Percentiles rank a stretch among this genome's conserved stretches.
These are phyloP conservation scores for Scaptodrosophila latifasciaeformis DNA, from an alignment of 2,888 invertebrate genomes.

Conservation along the genomic window DNA sequence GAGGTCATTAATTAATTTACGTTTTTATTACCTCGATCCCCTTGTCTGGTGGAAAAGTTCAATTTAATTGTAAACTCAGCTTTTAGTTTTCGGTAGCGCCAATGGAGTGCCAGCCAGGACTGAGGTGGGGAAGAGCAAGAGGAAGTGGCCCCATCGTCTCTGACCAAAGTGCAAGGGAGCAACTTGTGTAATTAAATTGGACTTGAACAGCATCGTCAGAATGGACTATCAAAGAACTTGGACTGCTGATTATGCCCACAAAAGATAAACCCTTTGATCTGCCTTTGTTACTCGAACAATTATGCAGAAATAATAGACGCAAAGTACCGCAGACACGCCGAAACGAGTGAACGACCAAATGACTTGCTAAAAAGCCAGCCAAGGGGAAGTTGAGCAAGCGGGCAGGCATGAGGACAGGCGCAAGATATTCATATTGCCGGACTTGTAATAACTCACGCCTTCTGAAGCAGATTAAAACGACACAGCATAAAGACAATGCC, in stretches of 20 bases:
- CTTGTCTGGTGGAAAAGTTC: conserved; percentile 12
- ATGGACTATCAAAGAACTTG: conserved; percentile 56
- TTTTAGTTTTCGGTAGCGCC: conserved; percentile 3
- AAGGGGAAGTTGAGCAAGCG: no score
- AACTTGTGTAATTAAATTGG: no score
- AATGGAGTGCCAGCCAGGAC: no score
- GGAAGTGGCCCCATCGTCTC: no score
- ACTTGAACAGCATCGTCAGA: no score
- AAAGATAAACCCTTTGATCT: conserved; percentile 63
- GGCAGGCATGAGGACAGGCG: no score
- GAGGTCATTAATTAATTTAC: conserved; percentile 53
- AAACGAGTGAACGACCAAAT: no score
- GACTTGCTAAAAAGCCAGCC: no score
- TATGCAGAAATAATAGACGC: not conserved
- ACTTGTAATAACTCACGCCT: conserved; percentile 68
- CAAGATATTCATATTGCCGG: not conserved
- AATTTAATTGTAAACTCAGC: conserved; percentile 18
- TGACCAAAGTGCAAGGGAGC: no score
- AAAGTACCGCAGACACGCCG: not conserved
- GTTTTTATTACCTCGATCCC: conserved; percentile 35
- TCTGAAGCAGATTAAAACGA: conserved; percentile 68
- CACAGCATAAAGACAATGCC: conserved; percentile 64
- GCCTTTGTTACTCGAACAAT: not conserved
- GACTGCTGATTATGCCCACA: conserved; percentile 60
- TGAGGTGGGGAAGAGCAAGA: no score